phyloP scores from a whole-genome alignment of 1,140 invertebrate species.

The Drosophila baimaii region DNA sequence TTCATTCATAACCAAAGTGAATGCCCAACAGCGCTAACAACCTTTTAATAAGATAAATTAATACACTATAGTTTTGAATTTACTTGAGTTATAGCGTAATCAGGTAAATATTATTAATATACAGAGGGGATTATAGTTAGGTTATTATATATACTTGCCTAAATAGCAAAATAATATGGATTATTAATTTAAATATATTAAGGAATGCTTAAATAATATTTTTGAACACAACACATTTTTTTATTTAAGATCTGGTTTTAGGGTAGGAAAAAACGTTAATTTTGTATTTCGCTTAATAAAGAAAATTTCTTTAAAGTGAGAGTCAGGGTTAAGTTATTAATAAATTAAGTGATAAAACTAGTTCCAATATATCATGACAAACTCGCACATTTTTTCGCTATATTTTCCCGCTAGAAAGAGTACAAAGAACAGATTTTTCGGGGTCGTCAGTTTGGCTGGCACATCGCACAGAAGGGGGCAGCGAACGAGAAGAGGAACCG shows the following conservation, averaged over 20 bases:
- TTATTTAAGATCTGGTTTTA: neutral
- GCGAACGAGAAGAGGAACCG: neutral
- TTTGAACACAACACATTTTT: no score
- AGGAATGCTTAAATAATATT: no score
- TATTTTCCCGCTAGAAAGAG: neutral
- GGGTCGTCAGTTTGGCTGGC: constrained; percentile 65
- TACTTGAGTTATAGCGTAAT: neutral
- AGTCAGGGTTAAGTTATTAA: neutral
- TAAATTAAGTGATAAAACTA: neutral
- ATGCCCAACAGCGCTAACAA: constrained; percentile 23
- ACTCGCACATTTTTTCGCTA: neutral
- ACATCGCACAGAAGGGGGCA: constrained; percentile 13
- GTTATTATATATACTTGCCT: no score
- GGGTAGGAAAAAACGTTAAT: neutral
- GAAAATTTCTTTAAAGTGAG: neutral
- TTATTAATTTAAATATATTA: no score
- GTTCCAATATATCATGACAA: neutral
- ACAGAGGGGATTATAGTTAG: no score
- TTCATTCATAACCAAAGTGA: constrained; percentile 75
- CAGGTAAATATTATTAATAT: neutral
- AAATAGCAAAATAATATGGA: no score
- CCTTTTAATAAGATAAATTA: neutral
- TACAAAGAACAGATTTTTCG: constrained; percentile 15
- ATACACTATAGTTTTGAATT: constrained; percentile 6
- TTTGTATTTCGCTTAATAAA: neutral